Percentiles rank a stretch among this genome's conserved stretches.
These are phyloP conservation scores for Tricholaema leucomelas DNA, from an alignment of 2,113 vertebrate genomes.

Conservation along the genomic window DNA sequence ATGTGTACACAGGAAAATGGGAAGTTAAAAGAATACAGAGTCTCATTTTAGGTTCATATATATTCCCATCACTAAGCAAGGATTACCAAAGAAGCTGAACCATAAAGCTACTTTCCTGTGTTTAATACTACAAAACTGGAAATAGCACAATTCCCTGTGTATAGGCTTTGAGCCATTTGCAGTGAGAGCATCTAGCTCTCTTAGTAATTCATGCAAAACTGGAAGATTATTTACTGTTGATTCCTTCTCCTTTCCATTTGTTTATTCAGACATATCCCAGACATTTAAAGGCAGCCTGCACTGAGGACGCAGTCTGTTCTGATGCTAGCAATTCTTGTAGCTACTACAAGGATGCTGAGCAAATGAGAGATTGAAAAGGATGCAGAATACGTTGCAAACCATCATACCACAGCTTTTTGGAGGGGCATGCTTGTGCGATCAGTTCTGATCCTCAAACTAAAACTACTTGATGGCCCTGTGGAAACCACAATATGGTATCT, in stretches of 20 bases:
- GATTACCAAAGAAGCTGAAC: neutral
- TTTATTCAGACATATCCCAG: slow-evolving; percentile 21
- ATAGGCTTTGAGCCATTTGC: neutral
- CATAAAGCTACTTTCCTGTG: neutral
- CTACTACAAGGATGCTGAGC: neutral
- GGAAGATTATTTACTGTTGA: neutral
- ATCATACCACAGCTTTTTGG: neutral
- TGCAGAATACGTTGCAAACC: neutral
- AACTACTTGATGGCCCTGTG: neutral
- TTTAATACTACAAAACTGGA: neutral
- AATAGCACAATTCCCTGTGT: neutral
- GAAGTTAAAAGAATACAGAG: neutral
- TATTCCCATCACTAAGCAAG: slow-evolving; percentile 19
- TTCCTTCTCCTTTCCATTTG: slow-evolving; percentile 2
- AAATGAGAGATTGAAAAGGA: neutral
- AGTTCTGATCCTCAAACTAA: neutral
- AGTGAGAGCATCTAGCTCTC: neutral
- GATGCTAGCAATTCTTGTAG: neutral
- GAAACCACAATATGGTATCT: neutral
- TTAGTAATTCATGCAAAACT: neutral
- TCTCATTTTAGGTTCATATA: neutral
- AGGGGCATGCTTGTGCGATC: neutral
- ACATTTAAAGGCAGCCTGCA: neutral
- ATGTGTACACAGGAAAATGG: neutral
- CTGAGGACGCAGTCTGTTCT: neutral